Base-by-base conservation (phyloP, 2,113 vertebrate species). In the Manacus vitellinus region DNA sequence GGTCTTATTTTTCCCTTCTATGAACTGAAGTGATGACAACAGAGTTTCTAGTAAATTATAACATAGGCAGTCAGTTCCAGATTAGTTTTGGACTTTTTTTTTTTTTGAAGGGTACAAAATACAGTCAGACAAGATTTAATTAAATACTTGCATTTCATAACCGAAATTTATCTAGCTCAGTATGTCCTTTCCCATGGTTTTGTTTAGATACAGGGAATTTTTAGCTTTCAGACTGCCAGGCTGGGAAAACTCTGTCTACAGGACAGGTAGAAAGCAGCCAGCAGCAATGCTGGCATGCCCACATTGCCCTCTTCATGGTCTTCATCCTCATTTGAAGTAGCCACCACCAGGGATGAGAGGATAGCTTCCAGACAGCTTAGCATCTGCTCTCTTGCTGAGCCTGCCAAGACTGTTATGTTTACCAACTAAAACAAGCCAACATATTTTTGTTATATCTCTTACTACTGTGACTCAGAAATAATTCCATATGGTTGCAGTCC, bases 11-110 rank as follows among this genome's bases (percentile, higher is more conserved):
- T 84, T 92, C 75, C 79, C 88, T 95, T 96, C 94, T 94, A 89
- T 89, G 94, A 96, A 96, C 76, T 39, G 47, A 96, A 96, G 94
- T 94, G 96, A 96, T 96, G 96, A 97, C 94, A 96, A 96, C 85
- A 78, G 75, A 93, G 52, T 83, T 96, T 93, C 95, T 93, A 94
- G 92, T 94, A 96, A 96, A 96, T 97, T 96, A 95, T 81, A 96
- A 86, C 85, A 77, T 49, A 96, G 72, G 65, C 78, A 86, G 82
- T 91, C 78, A 80, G 52, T 65, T 96, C 83, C 94, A 96, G 76
- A 96, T 92, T 91, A 92, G 83, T 94, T 93, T 81, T n/a, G 22
- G 13, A 73, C 11, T 59, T 70, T 85, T 82, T 89, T 65, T 12
- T 51, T 58, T 39, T 46, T 46, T n/a, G 47, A 66, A 74, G 88